Evolutionary conservation across 2,113 vertebrate species (phyloP).

Genomic region (Carettochelys insculpta): DNA sequence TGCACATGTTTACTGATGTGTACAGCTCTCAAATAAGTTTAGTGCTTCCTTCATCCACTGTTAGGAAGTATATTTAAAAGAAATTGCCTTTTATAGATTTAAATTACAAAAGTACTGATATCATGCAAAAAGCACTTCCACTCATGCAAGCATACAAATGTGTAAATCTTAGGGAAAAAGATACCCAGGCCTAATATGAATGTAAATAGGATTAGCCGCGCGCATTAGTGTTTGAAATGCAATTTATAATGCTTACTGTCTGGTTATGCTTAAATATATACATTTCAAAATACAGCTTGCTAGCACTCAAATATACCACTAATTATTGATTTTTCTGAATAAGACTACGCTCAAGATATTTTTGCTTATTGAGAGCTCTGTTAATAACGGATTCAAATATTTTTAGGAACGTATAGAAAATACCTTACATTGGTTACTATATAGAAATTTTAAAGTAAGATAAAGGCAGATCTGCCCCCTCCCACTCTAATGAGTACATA

Average conservation of each 20-base stretch:
- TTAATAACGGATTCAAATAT: slow-evolving; percentile 35
- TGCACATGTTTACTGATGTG: slow-evolving; percentile 90
- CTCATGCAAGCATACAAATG: slow-evolving; percentile 90
- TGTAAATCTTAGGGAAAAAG: slow-evolving; percentile 89
- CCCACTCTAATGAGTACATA: not conserved
- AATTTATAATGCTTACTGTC: slow-evolving; percentile 85
- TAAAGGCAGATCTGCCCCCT: not conserved
- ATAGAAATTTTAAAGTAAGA: slow-evolving; percentile 44
- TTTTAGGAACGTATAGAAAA: not conserved
- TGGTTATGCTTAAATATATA: slow-evolving; percentile 75
- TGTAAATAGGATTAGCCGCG: slow-evolving; percentile 94
- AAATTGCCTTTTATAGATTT: slow-evolving; percentile 90
- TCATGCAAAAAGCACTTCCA: slow-evolving; percentile 84
- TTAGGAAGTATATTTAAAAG: slow-evolving; percentile 84
- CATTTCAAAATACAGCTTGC: slow-evolving; percentile 44
- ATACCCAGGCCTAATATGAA: slow-evolving; percentile 91
- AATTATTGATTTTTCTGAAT: slow-evolving; percentile 17
- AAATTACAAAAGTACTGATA: slow-evolving; percentile 90
- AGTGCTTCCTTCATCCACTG: slow-evolving; percentile 79
- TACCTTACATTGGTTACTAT: slow-evolving; percentile 46
- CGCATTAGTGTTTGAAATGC: slow-evolving; percentile 89
- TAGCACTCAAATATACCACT: slow-evolving; percentile 66
- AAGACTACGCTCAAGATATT: not conserved
- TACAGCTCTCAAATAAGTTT: slow-evolving; percentile 87
- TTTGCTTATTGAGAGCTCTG: not conserved